Conservation (phyloP, 1,140 invertebrate species). For the Paramacrobiotus metropolitanus region DNA sequence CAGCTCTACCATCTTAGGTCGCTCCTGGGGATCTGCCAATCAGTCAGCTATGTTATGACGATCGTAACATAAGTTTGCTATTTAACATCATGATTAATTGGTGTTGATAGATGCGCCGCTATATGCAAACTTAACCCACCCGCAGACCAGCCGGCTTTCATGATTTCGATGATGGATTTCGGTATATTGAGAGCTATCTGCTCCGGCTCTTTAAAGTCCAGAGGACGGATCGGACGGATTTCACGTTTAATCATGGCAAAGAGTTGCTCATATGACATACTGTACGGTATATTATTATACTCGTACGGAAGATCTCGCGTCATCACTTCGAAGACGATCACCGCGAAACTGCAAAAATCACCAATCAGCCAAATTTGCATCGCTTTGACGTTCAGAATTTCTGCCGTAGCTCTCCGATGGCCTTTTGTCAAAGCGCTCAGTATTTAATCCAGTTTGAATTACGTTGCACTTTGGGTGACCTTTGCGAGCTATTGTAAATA, state of each 20-base stretch:
- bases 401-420: not conserved
- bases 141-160: not conserved
- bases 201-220: not conserved
- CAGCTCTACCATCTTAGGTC: not conserved
- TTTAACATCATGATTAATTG: not conserved
- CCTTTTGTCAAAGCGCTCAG: not conserved
- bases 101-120: not conserved
- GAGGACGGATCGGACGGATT: not conserved
- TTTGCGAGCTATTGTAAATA: too few relatives aligned
- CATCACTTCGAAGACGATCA: not conserved
- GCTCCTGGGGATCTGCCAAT: not conserved
- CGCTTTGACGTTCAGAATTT: not conserved
- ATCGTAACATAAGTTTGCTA: too few relatives aligned
- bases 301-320: not conserved
- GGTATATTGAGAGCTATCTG: not conserved
- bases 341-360: not conserved
- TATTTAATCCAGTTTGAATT: not conserved
- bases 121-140: not conserved
- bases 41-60: too few relatives aligned
- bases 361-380: too few relatives aligned
- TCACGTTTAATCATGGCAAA: not conserved
- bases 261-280: not conserved
- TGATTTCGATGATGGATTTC: not conserved
- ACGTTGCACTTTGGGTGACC: too few relatives aligned
- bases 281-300: not conserved